A percentile compares a stretch with the other conserved stretches of the same genome.
Conservation (phyloP, 2,797 vertebrate genomes). For the Chaunax sp. region DNA sequence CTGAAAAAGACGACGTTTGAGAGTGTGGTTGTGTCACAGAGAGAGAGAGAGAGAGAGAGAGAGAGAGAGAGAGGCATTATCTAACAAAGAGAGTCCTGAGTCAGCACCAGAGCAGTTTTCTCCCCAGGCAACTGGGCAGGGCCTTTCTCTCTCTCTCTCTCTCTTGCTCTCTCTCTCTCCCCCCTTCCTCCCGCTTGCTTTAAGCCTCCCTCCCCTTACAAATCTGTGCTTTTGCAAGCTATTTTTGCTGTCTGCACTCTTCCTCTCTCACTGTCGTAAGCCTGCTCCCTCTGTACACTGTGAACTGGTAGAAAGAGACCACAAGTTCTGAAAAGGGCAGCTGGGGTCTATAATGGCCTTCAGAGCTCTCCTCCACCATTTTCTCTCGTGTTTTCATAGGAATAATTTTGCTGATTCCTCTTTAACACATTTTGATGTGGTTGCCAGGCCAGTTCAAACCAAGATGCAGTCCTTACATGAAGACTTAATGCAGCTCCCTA, state of each 20-base stretch:
- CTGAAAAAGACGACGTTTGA: conserved; percentile 52
- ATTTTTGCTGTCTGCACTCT: conserved; percentile 71
- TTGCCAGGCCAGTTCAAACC: conserved; percentile 36
- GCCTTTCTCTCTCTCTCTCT: conserved; percentile 65
- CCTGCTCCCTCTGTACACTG: conserved; percentile 45
- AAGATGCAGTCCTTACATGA: conserved; percentile 32
- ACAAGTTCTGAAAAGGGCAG: conserved; percentile 52
- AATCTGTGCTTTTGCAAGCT: conserved; percentile 73
- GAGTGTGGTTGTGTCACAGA: conserved; percentile 57
- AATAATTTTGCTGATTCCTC: conserved; percentile 42
- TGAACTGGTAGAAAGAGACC: conserved; percentile 45
- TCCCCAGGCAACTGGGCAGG: conserved; percentile 85
- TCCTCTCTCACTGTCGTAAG: conserved; percentile 52
- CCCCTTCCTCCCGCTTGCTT: conserved; percentile 54
- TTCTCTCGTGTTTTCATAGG: conserved; percentile 41
- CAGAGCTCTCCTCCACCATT: conserved; percentile 29
- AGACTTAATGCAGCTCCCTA: conserved; percentile 35
- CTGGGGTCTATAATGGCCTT: conserved; percentile 43
- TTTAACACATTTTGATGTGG: conserved; percentile 46
- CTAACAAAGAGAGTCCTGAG: conserved; percentile 90
- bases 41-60: conserved; percentile 54
- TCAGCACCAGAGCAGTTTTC: conserved; percentile 85
- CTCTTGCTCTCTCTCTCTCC: conserved; percentile 42
- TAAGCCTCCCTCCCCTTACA: conserved; percentile 53
- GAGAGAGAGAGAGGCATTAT: conserved; percentile 73